These are phyloP conservation scores for Pseudopodoces humilis DNA, from an alignment of 2,113 vertebrate genomes.

Conservation along the genomic window DNA sequence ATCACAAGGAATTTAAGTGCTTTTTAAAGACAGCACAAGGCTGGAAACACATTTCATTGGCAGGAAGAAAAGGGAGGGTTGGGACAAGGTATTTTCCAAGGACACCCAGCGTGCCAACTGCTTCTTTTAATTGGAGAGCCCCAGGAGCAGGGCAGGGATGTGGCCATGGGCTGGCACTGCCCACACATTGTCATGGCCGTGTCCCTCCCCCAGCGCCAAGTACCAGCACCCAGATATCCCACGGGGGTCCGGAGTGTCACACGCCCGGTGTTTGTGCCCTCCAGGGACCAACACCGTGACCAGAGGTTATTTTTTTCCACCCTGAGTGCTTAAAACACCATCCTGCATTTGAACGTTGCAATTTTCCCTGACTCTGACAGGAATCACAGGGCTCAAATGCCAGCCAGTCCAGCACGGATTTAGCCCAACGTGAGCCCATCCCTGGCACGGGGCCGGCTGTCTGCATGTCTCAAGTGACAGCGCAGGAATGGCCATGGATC, in stretches of 20 bases:
- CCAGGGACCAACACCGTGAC: fast-evolving
- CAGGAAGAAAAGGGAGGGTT: background rate
- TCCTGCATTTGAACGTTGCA: background rate
- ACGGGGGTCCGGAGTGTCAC: fast-evolving
- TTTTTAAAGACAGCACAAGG: background rate
- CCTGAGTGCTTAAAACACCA: background rate
- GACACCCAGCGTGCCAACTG: background rate
- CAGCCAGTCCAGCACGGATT: background rate
- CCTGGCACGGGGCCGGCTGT: background rate
- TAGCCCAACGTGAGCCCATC: background rate
- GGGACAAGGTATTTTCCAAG: conserved; percentile 8
- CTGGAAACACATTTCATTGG: background rate
- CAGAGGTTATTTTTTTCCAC: background rate
- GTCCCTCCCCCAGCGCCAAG: background rate
- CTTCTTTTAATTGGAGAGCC: background rate
- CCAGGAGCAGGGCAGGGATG: background rate
- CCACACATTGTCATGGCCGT: fast-evolving
- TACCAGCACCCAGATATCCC: background rate
- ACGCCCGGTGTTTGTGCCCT: fast-evolving
- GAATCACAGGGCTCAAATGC: background rate
- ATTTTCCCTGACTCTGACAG: background rate
- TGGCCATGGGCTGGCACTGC: background rate
- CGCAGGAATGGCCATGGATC: background rate
- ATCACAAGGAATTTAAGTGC: background rate
- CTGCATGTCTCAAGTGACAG: background rate